phyloP scores from a whole-genome alignment of 2,888 invertebrate genomes.

The Drosophila lutescens region DNA sequence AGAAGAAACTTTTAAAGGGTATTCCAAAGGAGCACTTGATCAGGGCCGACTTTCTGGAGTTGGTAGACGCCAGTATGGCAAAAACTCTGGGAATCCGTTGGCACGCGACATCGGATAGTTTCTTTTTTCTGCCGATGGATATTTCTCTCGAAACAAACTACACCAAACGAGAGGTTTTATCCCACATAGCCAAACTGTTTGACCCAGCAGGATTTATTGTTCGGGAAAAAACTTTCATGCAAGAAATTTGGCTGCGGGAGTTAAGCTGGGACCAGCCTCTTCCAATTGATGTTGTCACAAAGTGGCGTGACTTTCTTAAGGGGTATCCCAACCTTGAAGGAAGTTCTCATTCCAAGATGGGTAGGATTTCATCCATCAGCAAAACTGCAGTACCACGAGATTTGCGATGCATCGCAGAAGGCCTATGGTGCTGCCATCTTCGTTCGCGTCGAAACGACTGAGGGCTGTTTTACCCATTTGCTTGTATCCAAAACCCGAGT shows the following conservation, averaged over 20 bases:
- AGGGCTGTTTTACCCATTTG: not conserved
- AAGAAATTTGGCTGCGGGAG: too few relatives aligned
- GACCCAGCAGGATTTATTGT: too few relatives aligned
- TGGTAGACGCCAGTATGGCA: conserved; percentile 4
- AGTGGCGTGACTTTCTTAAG: not conserved
- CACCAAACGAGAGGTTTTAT: too few relatives aligned
- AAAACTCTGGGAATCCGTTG: too few relatives aligned
- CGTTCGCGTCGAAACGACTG: not conserved
- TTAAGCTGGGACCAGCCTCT: not conserved
- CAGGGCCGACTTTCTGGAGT: not conserved
- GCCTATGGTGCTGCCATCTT: conserved; percentile 1
- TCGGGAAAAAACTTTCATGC: too few relatives aligned
- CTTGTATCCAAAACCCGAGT: not conserved
- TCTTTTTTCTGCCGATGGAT: too few relatives aligned
- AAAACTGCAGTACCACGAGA: not conserved
- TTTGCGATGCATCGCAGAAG: not conserved
- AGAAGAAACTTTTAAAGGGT: not conserved
- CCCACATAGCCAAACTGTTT: too few relatives aligned
- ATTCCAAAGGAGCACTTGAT: not conserved
- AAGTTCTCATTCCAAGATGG: not conserved
- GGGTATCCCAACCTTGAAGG: not conserved
- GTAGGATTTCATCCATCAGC: not conserved
- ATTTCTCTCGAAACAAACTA: too few relatives aligned
- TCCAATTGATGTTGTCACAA: not conserved
- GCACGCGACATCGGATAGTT: too few relatives aligned